phyloP scores from a whole-genome alignment of 1,140 invertebrate genomes.

The Lasioglossum albipes region DNA sequence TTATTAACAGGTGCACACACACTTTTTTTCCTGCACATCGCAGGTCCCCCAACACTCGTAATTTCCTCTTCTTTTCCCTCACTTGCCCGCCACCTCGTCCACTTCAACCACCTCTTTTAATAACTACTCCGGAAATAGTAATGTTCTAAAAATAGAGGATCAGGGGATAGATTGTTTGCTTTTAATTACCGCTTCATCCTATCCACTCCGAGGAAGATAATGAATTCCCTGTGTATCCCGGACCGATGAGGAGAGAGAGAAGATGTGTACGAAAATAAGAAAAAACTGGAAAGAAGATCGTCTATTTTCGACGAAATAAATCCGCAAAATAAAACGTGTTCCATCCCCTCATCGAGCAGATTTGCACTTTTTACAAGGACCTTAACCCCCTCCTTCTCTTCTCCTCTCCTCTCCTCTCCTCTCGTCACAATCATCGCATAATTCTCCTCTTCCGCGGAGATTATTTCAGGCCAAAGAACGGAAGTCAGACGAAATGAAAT shows the following conservation, averaged over 20 bases:
- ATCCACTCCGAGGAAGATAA: neutral
- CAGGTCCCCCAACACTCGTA: slow-evolving; percentile 10
- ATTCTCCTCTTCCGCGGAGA: slow-evolving; percentile 11
- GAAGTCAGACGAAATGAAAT: slow-evolving; percentile 35
- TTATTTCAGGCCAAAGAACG: slow-evolving; percentile 19
- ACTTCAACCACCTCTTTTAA: no score
- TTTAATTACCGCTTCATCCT: neutral
- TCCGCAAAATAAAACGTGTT: neutral
- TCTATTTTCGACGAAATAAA: no score
- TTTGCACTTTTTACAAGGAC: neutral
- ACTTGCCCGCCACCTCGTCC: neutral
- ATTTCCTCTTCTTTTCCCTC: slow-evolving; percentile 12
- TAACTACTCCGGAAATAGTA: slow-evolving; percentile 10
- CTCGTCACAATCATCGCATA: neutral
- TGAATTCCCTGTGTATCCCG: neutral
- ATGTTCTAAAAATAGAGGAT: neutral
- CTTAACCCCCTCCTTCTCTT: neutral
- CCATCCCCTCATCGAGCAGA: neutral
- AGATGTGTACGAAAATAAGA: no score
- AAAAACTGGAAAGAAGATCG: neutral
- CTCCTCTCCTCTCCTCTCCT: neutral
- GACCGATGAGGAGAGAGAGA: no score
- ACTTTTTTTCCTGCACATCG: slow-evolving; percentile 47
- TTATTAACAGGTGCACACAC: slow-evolving; percentile 12
- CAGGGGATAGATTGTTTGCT: neutral